phyloP scores from a whole-genome alignment of 1,140 invertebrate species.

The Procambarus virginalis region DNA sequence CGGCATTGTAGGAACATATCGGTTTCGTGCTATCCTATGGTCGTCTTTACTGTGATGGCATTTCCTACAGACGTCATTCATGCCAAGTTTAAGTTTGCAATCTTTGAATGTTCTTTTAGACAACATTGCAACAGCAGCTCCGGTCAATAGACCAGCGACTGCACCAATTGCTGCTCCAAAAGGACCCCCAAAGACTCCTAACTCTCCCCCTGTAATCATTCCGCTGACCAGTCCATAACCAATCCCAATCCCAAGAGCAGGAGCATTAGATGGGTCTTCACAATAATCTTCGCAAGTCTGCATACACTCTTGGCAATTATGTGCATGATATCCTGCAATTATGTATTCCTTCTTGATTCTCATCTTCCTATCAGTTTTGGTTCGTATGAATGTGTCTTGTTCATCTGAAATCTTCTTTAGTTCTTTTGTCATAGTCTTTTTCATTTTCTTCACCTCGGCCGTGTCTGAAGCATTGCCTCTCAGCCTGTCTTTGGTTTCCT shows the following conservation, averaged over 20 bases:
- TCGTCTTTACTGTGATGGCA: not conserved
- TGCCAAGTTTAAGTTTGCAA: not conserved
- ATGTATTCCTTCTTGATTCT: not conserved
- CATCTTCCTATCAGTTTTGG: not conserved
- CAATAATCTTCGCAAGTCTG: constrained; percentile 28
- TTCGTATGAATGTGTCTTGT: constrained; percentile 17
- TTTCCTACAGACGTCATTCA: not conserved
- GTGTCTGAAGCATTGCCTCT: constrained; percentile 1
- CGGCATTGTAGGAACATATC: not conserved
- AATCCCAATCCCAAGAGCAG: not conserved
- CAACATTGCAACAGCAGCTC: not conserved
- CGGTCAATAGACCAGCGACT: constrained; percentile 17
- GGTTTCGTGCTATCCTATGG: not conserved
- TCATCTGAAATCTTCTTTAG: constrained; percentile 27
- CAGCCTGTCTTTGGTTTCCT: constrained; percentile 10
- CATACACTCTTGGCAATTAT: constrained; percentile 35
- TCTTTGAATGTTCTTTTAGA: not conserved
- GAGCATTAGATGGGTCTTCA: constrained; percentile 1
- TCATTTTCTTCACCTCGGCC: not conserved
- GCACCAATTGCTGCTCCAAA: constrained; percentile 25
- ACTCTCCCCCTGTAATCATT: constrained; percentile 2
- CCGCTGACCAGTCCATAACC: not conserved
- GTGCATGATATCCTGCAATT: constrained; percentile 37
- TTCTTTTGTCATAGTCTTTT: constrained; percentile 5
- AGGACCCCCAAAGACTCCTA: constrained; percentile 19